phyloP scores from a whole-genome alignment of 2,888 invertebrate species.

The Clitarchus hookeri region DNA sequence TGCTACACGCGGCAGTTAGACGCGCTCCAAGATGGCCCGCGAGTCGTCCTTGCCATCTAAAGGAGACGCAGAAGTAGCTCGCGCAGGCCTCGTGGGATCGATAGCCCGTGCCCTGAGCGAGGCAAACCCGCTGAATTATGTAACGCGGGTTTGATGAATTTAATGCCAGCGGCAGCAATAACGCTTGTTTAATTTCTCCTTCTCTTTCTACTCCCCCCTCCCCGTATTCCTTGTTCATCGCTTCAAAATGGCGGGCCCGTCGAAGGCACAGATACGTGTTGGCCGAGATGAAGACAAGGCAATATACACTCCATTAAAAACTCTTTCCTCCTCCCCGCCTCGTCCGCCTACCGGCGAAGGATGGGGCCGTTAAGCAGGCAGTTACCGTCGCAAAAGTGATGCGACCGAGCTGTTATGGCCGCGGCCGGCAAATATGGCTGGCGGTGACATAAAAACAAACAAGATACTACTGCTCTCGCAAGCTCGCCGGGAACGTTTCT shows the following conservation, averaged over 20 bases:
- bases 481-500: no score
- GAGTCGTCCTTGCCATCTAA: neutral
- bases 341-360: no score
- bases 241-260: neutral
- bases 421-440: no score
- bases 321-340: neutral
- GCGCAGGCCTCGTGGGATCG: constrained; percentile 31
- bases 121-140: constrained; percentile 39
- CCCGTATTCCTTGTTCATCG: constrained; percentile 3
- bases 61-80: neutral
- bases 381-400: no score
- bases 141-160: constrained; percentile 42
- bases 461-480: no score
- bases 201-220: constrained; percentile 17
- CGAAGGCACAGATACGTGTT: constrained; percentile 7
- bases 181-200: constrained; percentile 38
- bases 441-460: no score
- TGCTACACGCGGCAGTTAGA: no score
- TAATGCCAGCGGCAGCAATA: constrained; percentile 42
- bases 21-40: no score
- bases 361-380: no score
- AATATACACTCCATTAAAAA: constrained; percentile 14
- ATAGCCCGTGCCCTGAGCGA: constrained; percentile 33
- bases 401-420: no score
- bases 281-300: neutral